Conservation (phyloP, 2,888 invertebrate genomes). For the Tetrapedia diversipes region DNA sequence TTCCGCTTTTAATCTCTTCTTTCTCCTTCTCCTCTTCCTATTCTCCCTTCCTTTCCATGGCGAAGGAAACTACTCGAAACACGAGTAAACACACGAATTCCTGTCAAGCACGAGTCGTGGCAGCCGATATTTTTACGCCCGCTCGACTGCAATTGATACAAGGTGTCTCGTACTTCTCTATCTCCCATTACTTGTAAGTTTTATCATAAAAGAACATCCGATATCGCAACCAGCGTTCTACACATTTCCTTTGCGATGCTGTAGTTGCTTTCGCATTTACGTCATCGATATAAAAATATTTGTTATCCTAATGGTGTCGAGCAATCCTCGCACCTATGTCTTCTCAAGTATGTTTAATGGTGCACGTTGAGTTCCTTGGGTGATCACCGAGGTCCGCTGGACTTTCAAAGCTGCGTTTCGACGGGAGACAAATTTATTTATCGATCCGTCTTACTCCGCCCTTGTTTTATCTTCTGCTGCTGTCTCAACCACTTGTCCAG, state of each 20-base stretch:
- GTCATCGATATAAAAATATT: too few relatives aligned
- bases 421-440: conserved; percentile 53
- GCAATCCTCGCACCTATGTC: too few relatives aligned
- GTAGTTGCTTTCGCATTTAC: too few relatives aligned
- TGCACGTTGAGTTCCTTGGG: background rate
- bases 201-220: background rate
- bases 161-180: background rate
- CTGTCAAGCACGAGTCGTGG: background rate
- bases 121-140: background rate
- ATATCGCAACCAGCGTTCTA: too few relatives aligned
- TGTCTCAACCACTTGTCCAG: conserved; percentile 57
- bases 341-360: too few relatives aligned
- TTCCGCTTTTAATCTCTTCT: conserved; percentile 27
- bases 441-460: conserved; percentile 22
- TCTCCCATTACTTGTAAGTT: background rate
- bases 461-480: conserved; percentile 16
- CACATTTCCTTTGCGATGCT: too few relatives aligned
- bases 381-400: too few relatives aligned
- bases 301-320: too few relatives aligned
- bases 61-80: background rate
- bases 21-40: background rate
- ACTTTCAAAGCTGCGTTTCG: conserved; percentile 10
- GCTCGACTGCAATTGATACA: background rate
- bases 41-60: background rate
- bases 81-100: background rate